Evolutionary conservation across 2,797 vertebrate species (phyloP), one percentile per base, ranked within the genome.

Genomic region (Chromis chromis): DNA sequence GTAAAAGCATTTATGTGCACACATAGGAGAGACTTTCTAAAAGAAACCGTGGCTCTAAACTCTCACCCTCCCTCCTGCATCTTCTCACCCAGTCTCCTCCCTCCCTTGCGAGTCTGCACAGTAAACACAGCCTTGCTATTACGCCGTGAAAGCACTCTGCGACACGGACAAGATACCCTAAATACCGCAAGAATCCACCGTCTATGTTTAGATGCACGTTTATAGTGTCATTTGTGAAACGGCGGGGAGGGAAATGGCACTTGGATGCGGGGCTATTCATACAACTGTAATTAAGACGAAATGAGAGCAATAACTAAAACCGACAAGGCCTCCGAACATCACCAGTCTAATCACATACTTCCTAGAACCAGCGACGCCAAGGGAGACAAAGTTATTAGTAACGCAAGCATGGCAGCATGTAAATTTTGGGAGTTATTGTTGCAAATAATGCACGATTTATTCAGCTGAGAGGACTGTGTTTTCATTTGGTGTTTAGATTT

Each of bases 271-370:
- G 65, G 77, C 78, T 73, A 78, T 70, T 89, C 83, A 66, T 69
- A 84, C 68, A 64, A 77, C 79, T 39, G 31, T 91, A 91, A 93
- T 91, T 90, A 89, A 86, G 81, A 87, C 28, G 25, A 86, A 88
- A 89, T 68, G 79, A 88, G 81, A 70, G 86, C 83, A 75, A 86
- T 86, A 89, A 88, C 81, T 69, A 85, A 87, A 90, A 83, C 76
- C 81, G 60, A 89, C 82, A 70, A 80, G 84, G 85, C 84, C 83
- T 75, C 55, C 75, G 83, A 90, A 89, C 88, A 88, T 81, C 69
- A 70, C 67, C 72, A 71, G 73, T 80, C 53, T 90, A 87, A 91
- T 91, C 86, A 82, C 85, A 92, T 56, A 73, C 79, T 84, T 87
- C 81, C 67, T 57, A 66, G 65, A 83, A 82, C 46, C 68, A 52